Conservation (phyloP, 2,797 vertebrate genomes). For the Pseudochaenichthys georgianus region DNA sequence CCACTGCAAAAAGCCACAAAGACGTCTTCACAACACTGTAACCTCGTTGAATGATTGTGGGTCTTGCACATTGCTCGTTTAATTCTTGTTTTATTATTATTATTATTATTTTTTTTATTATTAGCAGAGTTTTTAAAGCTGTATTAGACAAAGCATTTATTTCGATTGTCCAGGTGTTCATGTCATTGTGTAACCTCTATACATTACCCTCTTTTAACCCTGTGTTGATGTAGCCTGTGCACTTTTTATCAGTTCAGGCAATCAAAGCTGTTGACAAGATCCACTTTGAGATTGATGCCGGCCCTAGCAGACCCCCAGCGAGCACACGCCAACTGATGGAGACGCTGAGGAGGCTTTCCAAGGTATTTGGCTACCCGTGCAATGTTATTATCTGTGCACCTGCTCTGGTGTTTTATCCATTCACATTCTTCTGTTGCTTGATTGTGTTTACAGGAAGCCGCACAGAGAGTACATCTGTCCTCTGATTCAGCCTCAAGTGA, state of each 20-base stretch:
- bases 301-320: slow-evolving; percentile 34
- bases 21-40: too few species aligned
- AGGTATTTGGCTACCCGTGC: slow-evolving; percentile 70
- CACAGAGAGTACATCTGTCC: slow-evolving; percentile 10
- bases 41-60: too few species aligned
- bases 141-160: background rate
- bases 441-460: slow-evolving; percentile 63
- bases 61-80: background rate
- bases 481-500: slow-evolving; percentile 47
- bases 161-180: background rate
- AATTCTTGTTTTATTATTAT: background rate
- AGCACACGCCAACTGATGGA: slow-evolving; percentile 62
- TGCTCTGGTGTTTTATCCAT: slow-evolving; percentile 36
- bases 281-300: slow-evolving; percentile 76
- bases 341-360: slow-evolving; percentile 57
- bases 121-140: background rate
- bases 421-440: slow-evolving; percentile 20
- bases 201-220: background rate
- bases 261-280: slow-evolving; percentile 80
- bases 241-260: slow-evolving; percentile 64
- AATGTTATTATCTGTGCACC: slow-evolving; percentile 40
- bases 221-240: slow-evolving; percentile 18
- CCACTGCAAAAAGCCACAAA: too few species aligned
- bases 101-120: background rate
- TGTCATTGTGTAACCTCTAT: background rate